Percentiles rank a stretch among this genome's conserved stretches.
These are phyloP conservation scores for Sebastes minor DNA, from an alignment of 2,797 vertebrate genomes.

Conservation along the genomic window DNA sequence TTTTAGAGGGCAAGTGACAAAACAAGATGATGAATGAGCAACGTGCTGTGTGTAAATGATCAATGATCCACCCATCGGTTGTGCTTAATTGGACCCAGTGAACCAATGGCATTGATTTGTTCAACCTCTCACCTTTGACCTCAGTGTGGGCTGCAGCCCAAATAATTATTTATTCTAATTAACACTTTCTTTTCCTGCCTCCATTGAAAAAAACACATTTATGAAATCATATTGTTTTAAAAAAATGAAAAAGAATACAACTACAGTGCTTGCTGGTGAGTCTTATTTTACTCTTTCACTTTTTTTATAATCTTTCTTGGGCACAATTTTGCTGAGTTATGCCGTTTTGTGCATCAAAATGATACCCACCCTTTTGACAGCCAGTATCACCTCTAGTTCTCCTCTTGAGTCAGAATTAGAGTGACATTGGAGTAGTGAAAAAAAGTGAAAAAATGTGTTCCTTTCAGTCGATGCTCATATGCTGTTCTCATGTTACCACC, in stretches of 20 bases:
- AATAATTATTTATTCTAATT: not conserved
- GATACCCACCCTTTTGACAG: not conserved
- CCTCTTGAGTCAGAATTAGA: not conserved
- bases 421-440: not conserved
- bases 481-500: not conserved
- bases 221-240: not conserved
- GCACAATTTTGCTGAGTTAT: not conserved
- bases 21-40: slow-evolving; percentile 28
- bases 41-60: slow-evolving; percentile 16
- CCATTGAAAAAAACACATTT: not conserved
- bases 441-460: not conserved
- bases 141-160: not conserved
- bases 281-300: not conserved
- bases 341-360: slow-evolving; percentile 24
- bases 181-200: not conserved
- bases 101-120: slow-evolving; percentile 53
- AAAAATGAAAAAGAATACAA: not conserved
- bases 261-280: not conserved
- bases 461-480: not conserved
- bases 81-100: slow-evolving; percentile 37
- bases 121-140: slow-evolving; percentile 46
- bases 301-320: not conserved
- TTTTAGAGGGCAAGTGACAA: not conserved
- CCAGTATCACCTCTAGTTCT: not conserved
- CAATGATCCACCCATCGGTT: slow-evolving; percentile 19